Base-by-base conservation (phyloP, 2,888 invertebrate genomes). In the Podotricha telesiphe region DNA sequence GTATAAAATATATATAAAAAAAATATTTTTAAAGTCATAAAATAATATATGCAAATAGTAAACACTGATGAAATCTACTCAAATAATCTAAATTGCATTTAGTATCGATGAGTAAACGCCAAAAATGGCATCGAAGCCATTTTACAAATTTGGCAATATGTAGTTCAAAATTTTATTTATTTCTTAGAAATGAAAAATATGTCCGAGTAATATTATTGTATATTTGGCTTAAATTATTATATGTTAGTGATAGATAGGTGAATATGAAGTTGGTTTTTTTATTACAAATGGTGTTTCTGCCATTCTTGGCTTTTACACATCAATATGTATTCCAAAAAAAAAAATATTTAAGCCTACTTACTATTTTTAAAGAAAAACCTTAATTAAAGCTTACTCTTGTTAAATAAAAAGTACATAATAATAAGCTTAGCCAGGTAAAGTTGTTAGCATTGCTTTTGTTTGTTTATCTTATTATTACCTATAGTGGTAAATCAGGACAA, bases 401-500 rank as follows among this genome's bases (percentile, higher is more conserved):
- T 20, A 15, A 10, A 11, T 40, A 59, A 20, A 22, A 22, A 22
- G 11, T 56, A n/a, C 42, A 40, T n/a, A 4, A 50, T 50, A 10
- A 45, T 37, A 20, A 58, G 19, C 42, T 17, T 66, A 51, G 66
- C 59, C 59, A 59, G 50, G 42, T 34, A 42, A 22, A 50, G 34
- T 19, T 55, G 34, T 19, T 20, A 47, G 34, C 15, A 15, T 65
- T 34, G 56, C 47, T 65, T 40, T 48, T 47, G 47, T n/a, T 45
- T 37, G 20, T 58, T 5, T 59, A 22, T 45, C 22, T 59, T 59
- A 59, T 59, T 20, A 40, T 45, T 59, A 59, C 22, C 34, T 56
- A 50, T 0, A 50, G 40, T 19, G 72, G 75, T 75, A 76, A 73
- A 73, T 59, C 64, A 80, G 79, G 83, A 83, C 82, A 83, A 83